Evolutionary conservation across 1,140 invertebrate genomes (phyloP).

Genomic region (Drosophila littoralis): DNA sequence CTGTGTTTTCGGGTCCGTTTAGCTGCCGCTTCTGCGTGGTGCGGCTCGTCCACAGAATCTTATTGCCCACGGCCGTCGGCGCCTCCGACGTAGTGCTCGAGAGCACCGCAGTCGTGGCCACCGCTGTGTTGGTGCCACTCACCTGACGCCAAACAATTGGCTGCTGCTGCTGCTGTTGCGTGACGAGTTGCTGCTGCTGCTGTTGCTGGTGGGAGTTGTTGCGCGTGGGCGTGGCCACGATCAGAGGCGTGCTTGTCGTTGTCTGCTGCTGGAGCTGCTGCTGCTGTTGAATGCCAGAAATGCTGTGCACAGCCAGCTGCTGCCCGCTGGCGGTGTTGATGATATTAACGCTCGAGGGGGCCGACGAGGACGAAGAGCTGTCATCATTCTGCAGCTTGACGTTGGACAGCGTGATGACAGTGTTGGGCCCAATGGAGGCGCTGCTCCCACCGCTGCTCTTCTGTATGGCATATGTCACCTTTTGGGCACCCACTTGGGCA

Average conservation of each 20-base stretch:
- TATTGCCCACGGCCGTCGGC: conserved; percentile 67
- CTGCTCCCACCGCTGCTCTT: conserved; percentile 49
- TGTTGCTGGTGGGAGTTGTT: conserved; percentile 70
- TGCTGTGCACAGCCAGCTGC: conserved; percentile 79
- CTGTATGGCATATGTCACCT: conserved; percentile 74
- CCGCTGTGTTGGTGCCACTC: conserved; percentile 69
- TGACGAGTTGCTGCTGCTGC: conserved; percentile 44
- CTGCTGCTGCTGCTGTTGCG: conserved; percentile 58
- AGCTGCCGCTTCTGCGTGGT: conserved; percentile 73
- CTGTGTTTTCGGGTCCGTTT: conserved; percentile 81
- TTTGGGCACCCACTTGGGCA: conserved; percentile 60
- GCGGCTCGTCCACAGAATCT: conserved; percentile 75
- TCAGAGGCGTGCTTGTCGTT: conserved; percentile 56
- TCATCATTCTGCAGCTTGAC: conserved; percentile 75
- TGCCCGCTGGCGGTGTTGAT: conserved; percentile 79
- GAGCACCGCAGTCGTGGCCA: conserved; percentile 70
- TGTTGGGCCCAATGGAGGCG: conserved; percentile 69
- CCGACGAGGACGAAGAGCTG: conserved; percentile 27
- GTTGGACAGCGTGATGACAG: conserved; percentile 79
- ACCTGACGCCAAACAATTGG: conserved; percentile 79
- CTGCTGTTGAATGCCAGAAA: conserved; percentile 61
- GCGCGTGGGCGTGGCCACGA: conserved; percentile 68
- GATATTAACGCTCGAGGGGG: conserved; percentile 69
- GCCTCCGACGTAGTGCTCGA: conserved; percentile 59
- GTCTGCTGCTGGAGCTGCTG: conserved; percentile 46